Evolutionary conservation across 2,113 vertebrate genomes (phyloP), one percentile per base, ranked within the genome.

Genomic region (Pomatorhinus ruficollis): DNA sequence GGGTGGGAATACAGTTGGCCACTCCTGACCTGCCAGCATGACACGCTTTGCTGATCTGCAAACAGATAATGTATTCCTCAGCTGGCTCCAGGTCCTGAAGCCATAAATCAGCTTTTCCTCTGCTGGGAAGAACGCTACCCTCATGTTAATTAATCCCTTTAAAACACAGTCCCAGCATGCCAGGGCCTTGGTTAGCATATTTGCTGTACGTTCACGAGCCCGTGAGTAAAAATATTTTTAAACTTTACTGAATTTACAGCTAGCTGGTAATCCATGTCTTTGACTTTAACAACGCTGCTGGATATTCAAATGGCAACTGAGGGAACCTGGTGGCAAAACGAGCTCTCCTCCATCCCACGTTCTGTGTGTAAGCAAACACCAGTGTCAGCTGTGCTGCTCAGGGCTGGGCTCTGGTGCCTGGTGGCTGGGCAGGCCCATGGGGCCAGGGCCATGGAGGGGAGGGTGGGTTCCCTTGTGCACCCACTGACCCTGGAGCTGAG

Each of bases 141-240:
- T 86, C 69, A 74, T 9, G 7, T 59, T 87, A 95, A 94, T 96
- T 90, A 95, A 83, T 66, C 54, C 47, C 68, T 70, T 63, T 66
- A 63, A 91, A 96, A 87, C 65, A 16, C 19, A 45, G 15, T 85
- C 42, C 15, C 23, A 50, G 33, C 4, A 0, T 72, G 44, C 39
- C 70, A 57, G 22, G 30, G 44, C 23, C 57, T 56, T 2, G 0
- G 52, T 85, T 84, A 72, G 30, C 13, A 6, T 56, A 65, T 35
- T 30, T 76, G 24, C 52, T 7, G 2, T 30, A 49, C 5, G 12
- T 49, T 52, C 75, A 76, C 61, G 65, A 85, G 17, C 39, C 35
- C 0, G 0, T 5, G 31, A 87, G 27, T 64, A 12, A 77, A 95
- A 90, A 78, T 35, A 71, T 25, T 65, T 83, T 75, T 37, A 39